Percentiles rank a stretch among this genome's conserved stretches.
Conservation (phyloP, 2,888 invertebrate genomes). For the Pollenia labialis region DNA sequence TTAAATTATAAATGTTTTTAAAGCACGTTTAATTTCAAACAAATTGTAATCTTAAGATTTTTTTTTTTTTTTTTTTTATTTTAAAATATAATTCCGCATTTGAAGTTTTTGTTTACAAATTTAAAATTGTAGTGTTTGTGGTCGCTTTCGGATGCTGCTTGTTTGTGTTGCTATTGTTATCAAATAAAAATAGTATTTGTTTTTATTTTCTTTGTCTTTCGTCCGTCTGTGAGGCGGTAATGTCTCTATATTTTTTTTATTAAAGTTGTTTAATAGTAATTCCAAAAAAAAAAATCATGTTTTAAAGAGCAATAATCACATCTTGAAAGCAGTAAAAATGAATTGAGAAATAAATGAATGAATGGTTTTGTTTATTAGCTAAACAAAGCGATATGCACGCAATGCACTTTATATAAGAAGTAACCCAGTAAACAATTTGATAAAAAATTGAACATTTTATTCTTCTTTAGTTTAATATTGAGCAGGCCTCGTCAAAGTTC, state of each 20-base stretch:
- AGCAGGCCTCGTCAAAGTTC: too few relatives aligned
- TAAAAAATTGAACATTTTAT: too few relatives aligned
- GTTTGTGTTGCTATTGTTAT: too few relatives aligned
- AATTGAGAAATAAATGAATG: not conserved
- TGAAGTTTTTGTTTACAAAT: not conserved
- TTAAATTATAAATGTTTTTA: not conserved
- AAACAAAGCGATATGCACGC: constrained; percentile 34
- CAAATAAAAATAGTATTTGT: too few relatives aligned
- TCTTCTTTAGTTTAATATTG: too few relatives aligned
- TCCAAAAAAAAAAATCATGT: not conserved
- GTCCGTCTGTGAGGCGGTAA: too few relatives aligned
- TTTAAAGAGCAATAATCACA: constrained; percentile 53
- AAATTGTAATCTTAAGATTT: not conserved
- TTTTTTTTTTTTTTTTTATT: not conserved
- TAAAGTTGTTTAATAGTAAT: too few relatives aligned
- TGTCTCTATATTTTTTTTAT: too few relatives aligned
- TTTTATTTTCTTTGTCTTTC: too few relatives aligned
- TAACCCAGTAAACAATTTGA: constrained; percentile 1
- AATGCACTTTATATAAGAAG: not conserved
- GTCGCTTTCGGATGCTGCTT: too few relatives aligned
- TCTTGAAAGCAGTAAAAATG: constrained; percentile 34
- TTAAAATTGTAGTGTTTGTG: not conserved
- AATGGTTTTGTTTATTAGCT: constrained; percentile 52
- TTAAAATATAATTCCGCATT: constrained; percentile 6
- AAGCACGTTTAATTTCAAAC: constrained; percentile 1